These are phyloP conservation scores for Drosophila sordidula DNA, from an alignment of 2,888 invertebrate species.

Conservation along the genomic window DNA sequence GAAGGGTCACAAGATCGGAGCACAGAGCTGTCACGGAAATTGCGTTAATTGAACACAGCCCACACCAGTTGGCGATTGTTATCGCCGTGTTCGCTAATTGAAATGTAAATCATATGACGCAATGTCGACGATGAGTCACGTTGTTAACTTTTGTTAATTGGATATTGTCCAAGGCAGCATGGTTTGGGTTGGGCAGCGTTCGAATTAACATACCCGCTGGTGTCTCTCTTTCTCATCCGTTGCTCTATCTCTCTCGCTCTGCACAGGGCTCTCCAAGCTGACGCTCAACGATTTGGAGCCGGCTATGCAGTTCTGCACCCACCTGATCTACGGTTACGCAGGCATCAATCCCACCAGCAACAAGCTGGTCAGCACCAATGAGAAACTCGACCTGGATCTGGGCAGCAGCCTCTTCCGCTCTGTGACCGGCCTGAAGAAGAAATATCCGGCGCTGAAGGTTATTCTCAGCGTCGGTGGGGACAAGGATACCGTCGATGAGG, in stretches of 20 bases:
- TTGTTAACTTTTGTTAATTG: slow-evolving; percentile 52
- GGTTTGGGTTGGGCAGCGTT: slow-evolving; percentile 24
- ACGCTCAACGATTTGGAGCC: slow-evolving; percentile 90
- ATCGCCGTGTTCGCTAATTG: slow-evolving; percentile 48
- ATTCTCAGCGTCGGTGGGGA: slow-evolving; percentile 92
- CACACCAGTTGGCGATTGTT: slow-evolving; percentile 26
- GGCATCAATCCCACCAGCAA: slow-evolving; percentile 89
- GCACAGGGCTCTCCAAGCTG: slow-evolving; percentile 91
- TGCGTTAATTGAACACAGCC: slow-evolving; percentile 28
- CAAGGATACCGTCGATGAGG: slow-evolving; percentile 88
- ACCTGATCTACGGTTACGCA: slow-evolving; percentile 92
- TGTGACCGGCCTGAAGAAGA: slow-evolving; percentile 89
- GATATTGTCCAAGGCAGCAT: slow-evolving; percentile 33
- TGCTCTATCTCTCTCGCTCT: not conserved
- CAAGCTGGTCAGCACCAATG: slow-evolving; percentile 90
- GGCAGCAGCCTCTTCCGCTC: slow-evolving; percentile 90
- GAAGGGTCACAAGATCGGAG: slow-evolving; percentile 44
- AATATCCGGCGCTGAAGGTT: slow-evolving; percentile 90
- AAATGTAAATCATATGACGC: slow-evolving; percentile 45
- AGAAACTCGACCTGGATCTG: slow-evolving; percentile 90
- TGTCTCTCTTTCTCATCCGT: not conserved
- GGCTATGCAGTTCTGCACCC: slow-evolving; percentile 91
- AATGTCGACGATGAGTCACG: slow-evolving; percentile 25
- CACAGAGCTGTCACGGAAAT: slow-evolving; percentile 18
- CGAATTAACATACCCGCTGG: not conserved